Percentiles rank a stretch among this genome's conserved stretches.
Evolutionary conservation across 1,140 invertebrate species (phyloP).

Genomic region (Ruditapes philippinarum): DNA sequence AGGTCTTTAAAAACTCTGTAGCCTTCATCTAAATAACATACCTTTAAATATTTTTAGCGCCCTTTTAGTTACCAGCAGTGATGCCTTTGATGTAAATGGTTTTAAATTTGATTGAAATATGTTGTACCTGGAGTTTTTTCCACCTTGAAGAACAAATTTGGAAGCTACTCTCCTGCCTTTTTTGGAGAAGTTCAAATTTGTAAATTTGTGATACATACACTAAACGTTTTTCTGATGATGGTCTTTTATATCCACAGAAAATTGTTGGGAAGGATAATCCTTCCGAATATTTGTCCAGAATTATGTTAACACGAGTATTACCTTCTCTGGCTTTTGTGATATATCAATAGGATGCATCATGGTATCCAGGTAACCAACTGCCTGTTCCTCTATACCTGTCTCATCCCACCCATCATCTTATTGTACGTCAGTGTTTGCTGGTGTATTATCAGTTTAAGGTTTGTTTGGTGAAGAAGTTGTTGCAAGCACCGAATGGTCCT

Average conservation of each 20-base stretch:
- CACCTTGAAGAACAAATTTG: too few relatives aligned
- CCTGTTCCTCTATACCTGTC: neutral
- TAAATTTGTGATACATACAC: neutral
- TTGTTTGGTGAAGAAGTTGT: too few relatives aligned
- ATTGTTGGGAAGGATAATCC: constrained; percentile 59
- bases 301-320: constrained; percentile 36
- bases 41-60: neutral
- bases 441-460: too few relatives aligned
- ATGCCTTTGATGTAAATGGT: neutral
- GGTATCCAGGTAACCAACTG: constrained; percentile 44
- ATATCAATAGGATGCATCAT: constrained; percentile 9
- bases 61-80: neutral
- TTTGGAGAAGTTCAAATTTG: neutral
- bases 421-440: too few relatives aligned
- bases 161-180: too few relatives aligned
- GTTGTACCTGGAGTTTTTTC: constrained; percentile 10
- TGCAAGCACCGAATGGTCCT: too few relatives aligned
- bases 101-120: constrained; percentile 47
- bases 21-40: constrained; percentile 51
- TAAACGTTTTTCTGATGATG: neutral
- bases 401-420: constrained; percentile 41
- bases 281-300: constrained; percentile 57
- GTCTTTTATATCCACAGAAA: constrained; percentile 22
- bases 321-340: neutral
- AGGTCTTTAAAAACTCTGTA: constrained; percentile 41